Conservation (phyloP, 1,140 invertebrate species). For the Meteorus sp. region DNA sequence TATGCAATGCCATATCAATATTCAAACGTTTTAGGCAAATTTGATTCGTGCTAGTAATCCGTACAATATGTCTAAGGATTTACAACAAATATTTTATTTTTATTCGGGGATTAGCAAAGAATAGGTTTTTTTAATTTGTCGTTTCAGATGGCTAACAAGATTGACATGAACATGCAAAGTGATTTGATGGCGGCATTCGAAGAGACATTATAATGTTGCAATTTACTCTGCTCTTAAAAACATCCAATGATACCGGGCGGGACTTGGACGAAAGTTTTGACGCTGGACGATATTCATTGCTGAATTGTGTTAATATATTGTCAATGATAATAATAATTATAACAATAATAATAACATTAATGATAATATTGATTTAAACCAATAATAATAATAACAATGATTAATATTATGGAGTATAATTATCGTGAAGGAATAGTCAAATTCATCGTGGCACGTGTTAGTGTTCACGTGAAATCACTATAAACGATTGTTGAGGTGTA, state of each 20-base stretch:
- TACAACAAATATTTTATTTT: conserved; percentile 16
- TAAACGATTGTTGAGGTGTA: too few relatives aligned
- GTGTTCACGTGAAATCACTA: too few relatives aligned
- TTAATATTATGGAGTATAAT: too few relatives aligned
- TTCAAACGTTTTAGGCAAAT: too few relatives aligned
- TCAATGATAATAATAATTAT: conserved; percentile 17
- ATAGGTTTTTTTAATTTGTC: conserved; percentile 50
- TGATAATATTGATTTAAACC: conserved; percentile 3
- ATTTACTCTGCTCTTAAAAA: conserved; percentile 40
- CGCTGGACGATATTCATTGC: conserved; percentile 32
- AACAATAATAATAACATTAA: conserved; percentile 30
- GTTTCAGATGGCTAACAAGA: conserved; percentile 90
- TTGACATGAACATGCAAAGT: conserved; percentile 98
- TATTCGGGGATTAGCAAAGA: conserved; percentile 36
- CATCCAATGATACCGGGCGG: conserved; percentile 36
- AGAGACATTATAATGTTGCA: conserved; percentile 78
- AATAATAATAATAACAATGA: conserved; percentile 20
- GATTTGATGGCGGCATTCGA: conserved; percentile 97
- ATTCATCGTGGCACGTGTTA: conserved; percentile 10
- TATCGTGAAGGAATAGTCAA: conserved; percentile 22
- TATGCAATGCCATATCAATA: too few relatives aligned
- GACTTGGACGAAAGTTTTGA: conserved; percentile 34
- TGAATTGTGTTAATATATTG: conserved; percentile 32
- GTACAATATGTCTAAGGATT: too few relatives aligned
- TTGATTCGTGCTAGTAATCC: too few relatives aligned